Base-by-base conservation (phyloP, 2,797 vertebrate species). In the Hydrolagus colliei region DNA sequence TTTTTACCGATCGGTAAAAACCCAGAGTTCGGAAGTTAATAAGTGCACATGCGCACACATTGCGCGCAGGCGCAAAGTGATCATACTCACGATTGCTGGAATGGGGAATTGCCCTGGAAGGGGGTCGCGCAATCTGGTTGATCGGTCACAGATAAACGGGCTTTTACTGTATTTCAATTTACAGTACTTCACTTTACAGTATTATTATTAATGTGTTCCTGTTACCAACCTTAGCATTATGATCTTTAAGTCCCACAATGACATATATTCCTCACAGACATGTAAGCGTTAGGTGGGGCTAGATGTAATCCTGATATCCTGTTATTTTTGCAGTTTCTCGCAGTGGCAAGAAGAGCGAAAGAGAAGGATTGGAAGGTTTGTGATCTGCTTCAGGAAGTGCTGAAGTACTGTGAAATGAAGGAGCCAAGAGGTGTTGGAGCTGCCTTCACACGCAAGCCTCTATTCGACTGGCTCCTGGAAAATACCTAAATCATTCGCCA, bases 401-500 rank as follows among this genome's bases (percentile, higher is more conserved):
- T 98, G 90, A 95, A 92, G 72, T 98, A 98, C 87, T 97, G 93
- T 63, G 96, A 97, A 86, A 93, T 92, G 63, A 3, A 67, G 6
- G 95, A 92, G 76, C 89, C 88, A 11, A 87, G 73, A 1, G 67
- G 90, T 22, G 86, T 91, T 86, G 90, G 90, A 87, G 95, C 93
- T 77, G 91, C 89, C n/a, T 85, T 87, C 86, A 87, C 88, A 32
- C 89, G 87, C 85, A 89, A 88, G 87, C 90, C 96, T 18, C 93
- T 99, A 67, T 97, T 97, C 86, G 90, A 92, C 67, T 99, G 98
- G 97, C 95, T 99, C 88, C 92, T 97, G 89, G 97, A 98, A 89
- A 93, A 93, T 18, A 72, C 92, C 84, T 99, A 97, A 93, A 88
- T 85, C 88, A 80, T 87, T 68, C 86, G 87, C 87, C 87, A 87